Evolutionary conservation across 2,888 invertebrate species (phyloP).

Genomic region (Cerceris ruficornis): DNA sequence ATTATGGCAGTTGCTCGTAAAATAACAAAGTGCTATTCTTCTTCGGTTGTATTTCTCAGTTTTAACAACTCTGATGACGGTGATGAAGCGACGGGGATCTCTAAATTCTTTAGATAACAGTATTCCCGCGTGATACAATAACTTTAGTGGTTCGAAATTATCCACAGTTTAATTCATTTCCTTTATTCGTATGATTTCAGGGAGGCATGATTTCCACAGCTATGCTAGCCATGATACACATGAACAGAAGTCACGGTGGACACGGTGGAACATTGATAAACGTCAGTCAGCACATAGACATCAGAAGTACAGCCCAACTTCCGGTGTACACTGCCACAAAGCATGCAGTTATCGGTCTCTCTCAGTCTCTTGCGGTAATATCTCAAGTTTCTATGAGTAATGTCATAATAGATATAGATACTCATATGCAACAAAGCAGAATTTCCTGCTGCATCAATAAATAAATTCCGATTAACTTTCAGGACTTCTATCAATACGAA

Average conservation of each 20-base stretch:
- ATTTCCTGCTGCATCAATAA: not conserved
- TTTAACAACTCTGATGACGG: too few relatives aligned
- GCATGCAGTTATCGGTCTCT: conserved; percentile 76
- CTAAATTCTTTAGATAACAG: too few relatives aligned
- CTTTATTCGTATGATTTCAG: conserved; percentile 46
- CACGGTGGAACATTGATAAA: conserved; percentile 86
- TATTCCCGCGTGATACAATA: too few relatives aligned
- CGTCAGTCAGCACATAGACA: conserved; percentile 84
- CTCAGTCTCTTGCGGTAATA: conserved; percentile 72
- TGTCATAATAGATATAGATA: not conserved
- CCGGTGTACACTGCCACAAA: conserved; percentile 85
- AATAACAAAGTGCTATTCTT: too few relatives aligned
- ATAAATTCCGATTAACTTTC: conserved; percentile 14
- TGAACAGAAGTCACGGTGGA: conserved; percentile 81
- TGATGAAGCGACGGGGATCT: too few relatives aligned
- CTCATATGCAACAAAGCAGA: not conserved
- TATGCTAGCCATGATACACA: conserved; percentile 78
- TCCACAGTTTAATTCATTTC: not conserved
- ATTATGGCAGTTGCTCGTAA: too few relatives aligned
- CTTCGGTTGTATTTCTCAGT: too few relatives aligned
- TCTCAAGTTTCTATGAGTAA: conserved; percentile 52
- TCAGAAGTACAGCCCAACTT: conserved; percentile 77
- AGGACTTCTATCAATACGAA: conserved; percentile 74
- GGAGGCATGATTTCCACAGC: conserved; percentile 76
- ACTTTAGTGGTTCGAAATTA: not conserved